Evolutionary conservation across 1,140 invertebrate species (phyloP).

Genomic region (Lucilia sericata): DNA sequence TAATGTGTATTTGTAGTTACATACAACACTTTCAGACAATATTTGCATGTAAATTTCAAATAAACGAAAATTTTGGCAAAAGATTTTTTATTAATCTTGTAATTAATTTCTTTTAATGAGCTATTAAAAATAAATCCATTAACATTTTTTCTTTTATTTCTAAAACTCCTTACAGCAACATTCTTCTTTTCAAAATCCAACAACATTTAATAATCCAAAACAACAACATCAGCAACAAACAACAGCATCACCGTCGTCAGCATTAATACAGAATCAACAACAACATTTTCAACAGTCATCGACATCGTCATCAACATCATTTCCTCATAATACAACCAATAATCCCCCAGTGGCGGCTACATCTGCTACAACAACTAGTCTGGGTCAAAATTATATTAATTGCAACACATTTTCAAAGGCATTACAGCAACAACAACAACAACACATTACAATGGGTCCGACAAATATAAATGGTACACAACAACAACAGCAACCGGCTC

Average conservation of each 20-base stretch:
- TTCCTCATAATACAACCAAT: conserved; percentile 7
- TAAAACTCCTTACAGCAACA: conserved; percentile 3
- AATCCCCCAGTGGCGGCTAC: not conserved
- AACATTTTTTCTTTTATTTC: not conserved
- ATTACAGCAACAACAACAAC: conserved; percentile 28
- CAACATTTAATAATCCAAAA: not conserved
- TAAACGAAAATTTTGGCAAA: no score
- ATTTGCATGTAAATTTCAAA: no score
- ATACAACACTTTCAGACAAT: no score
- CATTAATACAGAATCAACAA: conserved; percentile 33
- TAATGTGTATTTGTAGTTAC: no score
- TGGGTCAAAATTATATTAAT: conserved; percentile 31
- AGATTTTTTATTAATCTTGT: no score
- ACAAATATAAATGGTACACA: conserved; percentile 36
- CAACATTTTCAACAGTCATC: conserved; percentile 4
- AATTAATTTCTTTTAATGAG: no score
- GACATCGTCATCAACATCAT: not conserved
- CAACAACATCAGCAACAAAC: conserved; percentile 30
- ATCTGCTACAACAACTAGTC: conserved; percentile 29
- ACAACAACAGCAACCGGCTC: conserved; percentile 23
- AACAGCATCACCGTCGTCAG: not conserved
- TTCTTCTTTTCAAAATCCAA: conserved; percentile 24
- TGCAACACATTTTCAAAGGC: not conserved
- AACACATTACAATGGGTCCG: conserved; percentile 37
- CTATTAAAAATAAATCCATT: no score